Evolutionary conservation across 2,113 vertebrate genomes (phyloP), one percentile per base, ranked within the genome.

Genomic region (Notiomystis cincta): DNA sequence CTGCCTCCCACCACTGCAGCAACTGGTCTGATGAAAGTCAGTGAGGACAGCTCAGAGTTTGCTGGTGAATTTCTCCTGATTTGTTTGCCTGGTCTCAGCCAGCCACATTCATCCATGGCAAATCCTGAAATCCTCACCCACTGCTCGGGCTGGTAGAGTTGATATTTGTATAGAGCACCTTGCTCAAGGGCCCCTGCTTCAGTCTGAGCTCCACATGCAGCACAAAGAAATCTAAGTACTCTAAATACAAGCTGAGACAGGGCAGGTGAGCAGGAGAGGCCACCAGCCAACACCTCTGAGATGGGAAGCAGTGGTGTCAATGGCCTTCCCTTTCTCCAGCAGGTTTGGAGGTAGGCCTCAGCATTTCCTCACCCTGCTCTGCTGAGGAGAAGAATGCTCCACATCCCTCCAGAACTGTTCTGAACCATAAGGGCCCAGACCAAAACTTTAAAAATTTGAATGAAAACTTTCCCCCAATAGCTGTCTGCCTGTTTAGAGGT

Each of bases 351-450:
- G 28, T 22, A 35, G 40, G 35, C 35, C 47, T 61, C 51, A 61
- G 48, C 47, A 30, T 71, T 90, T 92, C 20, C 30, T 80, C 1
- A 80, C 35, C 3, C 37, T 54, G 45, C 42, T 90, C 22, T 73
- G 54, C 58, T 78, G 67, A 73, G 24, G 7, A 80, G 33, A 57
- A 90, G 9, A 58, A 38, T 57, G 58, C 2, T 78, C 30, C 20
- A 31, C 20, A 45, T 56, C 42, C 28, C 25, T 22, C 37, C n/a
- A 25, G 50, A 53, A 80, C n/a, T 0, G 0, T 82, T 54, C 15
- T 3, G 4, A 57, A 37, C 31, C 11, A 4, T 78, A 77, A 82
- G n/a, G 27, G 57, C 25, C 65, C 23, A 72, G 48, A 60, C 12
- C 27, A 77, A 76, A 88, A 42, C 24, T 67, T 75, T 1, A 82